Evolutionary conservation across 2,888 invertebrate species (phyloP), one percentile per base, ranked within the genome.

Genomic region (Synergus itoensis): DNA sequence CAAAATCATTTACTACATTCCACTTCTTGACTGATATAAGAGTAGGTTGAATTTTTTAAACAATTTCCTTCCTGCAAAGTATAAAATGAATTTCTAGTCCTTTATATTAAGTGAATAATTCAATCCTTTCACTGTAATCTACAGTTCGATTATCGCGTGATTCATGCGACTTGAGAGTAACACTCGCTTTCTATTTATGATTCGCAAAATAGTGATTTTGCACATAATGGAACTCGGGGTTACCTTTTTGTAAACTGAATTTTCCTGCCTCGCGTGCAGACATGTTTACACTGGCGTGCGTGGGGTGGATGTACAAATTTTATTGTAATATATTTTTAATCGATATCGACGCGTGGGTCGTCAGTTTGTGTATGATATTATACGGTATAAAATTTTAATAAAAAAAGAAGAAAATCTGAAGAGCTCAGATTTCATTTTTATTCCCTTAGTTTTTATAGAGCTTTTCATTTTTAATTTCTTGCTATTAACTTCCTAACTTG

Each of bases 321-420:
- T 62, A 77, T 77, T 77, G 77, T 77, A 76, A 60, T 45, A 81
- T 80, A 82, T 81, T 82, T 81, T 63, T 82, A 80, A 84, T 80
- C 48, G 9, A n/a, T 48, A 73, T 73, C 73, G 73, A 73, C n/a
- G 28, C 53, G n/a, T 45, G 48, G 4, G 3, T 53, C 28, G 73
- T 73, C 73, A 3, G 4, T 73, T 73, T 73, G 48, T 73, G 53
- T 53, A 73, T 36, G 4, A 53, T 73, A 73, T 73, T 28, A 28
- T 28, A 60, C 21, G 21, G 21, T 60, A 40, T n/a, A 48, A 73
- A 65, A 65, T 73, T 73, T 73, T 73, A 73, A 73, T 53, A 73
- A 73, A 73, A 73, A 73, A 53, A 21, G 8, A 0, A 45, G 3
- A 21, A 73, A 73, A 73, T 36, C 21, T 7, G 16, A 21, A 69